These are phyloP conservation scores for Neotragus moschatus DNA, from an alignment of 2,113 vertebrate genomes.

Conservation along the genomic window DNA sequence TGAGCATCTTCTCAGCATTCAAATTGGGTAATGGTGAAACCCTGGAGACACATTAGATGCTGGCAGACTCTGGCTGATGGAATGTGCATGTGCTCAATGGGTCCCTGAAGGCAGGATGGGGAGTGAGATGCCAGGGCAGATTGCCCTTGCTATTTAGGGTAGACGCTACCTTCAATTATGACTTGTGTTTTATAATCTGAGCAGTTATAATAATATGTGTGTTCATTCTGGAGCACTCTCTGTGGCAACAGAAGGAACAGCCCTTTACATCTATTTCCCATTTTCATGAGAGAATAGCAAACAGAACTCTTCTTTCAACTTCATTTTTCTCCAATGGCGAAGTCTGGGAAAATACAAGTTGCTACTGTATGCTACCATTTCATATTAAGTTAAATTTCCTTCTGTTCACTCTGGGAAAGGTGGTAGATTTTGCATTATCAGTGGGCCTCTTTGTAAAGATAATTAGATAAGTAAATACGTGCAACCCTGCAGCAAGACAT, in stretches of 20 bases:
- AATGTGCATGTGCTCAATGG: conserved; percentile 47
- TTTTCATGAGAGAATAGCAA: conserved; percentile 27
- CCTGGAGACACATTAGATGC: conserved; percentile 59
- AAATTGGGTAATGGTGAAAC: conserved; percentile 63
- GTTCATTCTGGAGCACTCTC: conserved; percentile 39
- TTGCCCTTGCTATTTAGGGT: conserved; percentile 31
- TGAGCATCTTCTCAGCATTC: conserved; percentile 64
- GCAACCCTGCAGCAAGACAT: background rate
- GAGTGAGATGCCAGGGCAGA: conserved; percentile 44
- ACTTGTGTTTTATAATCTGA: conserved; percentile 35
- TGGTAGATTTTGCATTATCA: background rate
- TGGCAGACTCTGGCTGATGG: conserved; percentile 57
- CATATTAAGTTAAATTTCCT: background rate
- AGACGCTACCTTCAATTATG: conserved; percentile 26
- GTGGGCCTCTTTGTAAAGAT: conserved; percentile 13
- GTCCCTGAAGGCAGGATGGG: conserved; percentile 45
- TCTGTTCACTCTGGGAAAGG: background rate
- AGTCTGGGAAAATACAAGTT: background rate
- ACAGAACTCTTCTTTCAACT: background rate
- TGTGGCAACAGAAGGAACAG: background rate
- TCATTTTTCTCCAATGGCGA: background rate
- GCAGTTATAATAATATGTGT: conserved; percentile 46
- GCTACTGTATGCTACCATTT: background rate
- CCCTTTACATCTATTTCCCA: background rate
- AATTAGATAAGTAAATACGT: conserved; percentile 56